Conservation (phyloP, 1,140 invertebrate genomes). For the Caenorhabditis latens region DNA sequence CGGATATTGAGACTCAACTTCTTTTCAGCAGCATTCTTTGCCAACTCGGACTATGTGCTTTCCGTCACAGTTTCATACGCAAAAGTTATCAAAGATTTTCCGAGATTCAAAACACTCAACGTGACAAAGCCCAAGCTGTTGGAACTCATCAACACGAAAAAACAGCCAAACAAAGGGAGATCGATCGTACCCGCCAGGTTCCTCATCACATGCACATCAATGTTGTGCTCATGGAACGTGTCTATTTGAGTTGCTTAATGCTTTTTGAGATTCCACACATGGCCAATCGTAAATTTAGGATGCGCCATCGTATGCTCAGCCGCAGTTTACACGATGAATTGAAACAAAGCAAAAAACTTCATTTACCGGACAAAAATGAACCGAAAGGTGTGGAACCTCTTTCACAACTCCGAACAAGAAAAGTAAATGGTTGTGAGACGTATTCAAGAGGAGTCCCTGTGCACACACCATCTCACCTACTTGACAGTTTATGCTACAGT, state of each 20-base stretch:
- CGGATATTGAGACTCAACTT: slow-evolving; percentile 95
- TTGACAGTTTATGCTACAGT: slow-evolving; percentile 97
- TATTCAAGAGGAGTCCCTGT: slow-evolving; percentile 94
- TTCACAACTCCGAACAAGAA: slow-evolving; percentile 92
- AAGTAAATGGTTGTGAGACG: slow-evolving; percentile 91
- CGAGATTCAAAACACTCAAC: slow-evolving; percentile 96
- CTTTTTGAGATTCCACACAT: slow-evolving; percentile 98
- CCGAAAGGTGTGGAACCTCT: slow-evolving; percentile 97
- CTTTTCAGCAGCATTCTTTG: slow-evolving; percentile 99
- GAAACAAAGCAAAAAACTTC: slow-evolving; percentile 88
- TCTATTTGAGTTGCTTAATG: slow-evolving; percentile 94
- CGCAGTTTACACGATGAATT: slow-evolving; percentile 99
- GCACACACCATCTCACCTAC: slow-evolving; percentile 96
- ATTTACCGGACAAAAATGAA: slow-evolving; percentile 94
- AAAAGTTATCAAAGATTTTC: slow-evolving; percentile 97
- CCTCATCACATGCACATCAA: slow-evolving; percentile 99
- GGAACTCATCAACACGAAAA: slow-evolving; percentile 78
- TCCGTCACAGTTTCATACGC: slow-evolving; percentile 95
- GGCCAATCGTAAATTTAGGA: slow-evolving; percentile 97
- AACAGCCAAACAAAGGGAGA: slow-evolving; percentile 84
- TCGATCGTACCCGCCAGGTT: slow-evolving; percentile 97
- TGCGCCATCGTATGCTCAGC: slow-evolving; percentile 94
- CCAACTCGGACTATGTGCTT: slow-evolving; percentile 96
- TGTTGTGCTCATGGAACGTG: slow-evolving; percentile 96
- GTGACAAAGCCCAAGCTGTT: slow-evolving; percentile 94